Percentiles rank a stretch among this genome's conserved stretches.
Evolutionary conservation across 1,140 invertebrate genomes (phyloP).

Genomic region (Caenorhabditis elegans): WBcel235 BX284606.5:9061501-9062000

Average conservation of each 20-base stretch:
- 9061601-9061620: not conserved
- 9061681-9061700: conserved; percentile 16
- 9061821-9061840: not conserved
- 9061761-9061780: not conserved
- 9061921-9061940: too few species aligned
- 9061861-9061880: too few species aligned
- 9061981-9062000: too few species aligned
- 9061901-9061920: too few species aligned
- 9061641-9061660: not conserved
- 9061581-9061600: conserved; percentile 20
- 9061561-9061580: conserved; percentile 46
- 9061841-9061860: too few species aligned
- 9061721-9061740: not conserved
- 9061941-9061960: too few species aligned
- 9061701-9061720: not conserved
- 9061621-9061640: not conserved
- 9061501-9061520: conserved; percentile 41
- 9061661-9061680: conserved; percentile 11
- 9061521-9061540: conserved; percentile 42
- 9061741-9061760: not conserved
- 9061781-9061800: not conserved
- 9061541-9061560: conserved; percentile 46
- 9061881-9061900: too few species aligned
- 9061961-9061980: too few species aligned
- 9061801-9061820: not conserved